Percentiles rank a stretch among this genome's conserved stretches.
phyloP scores from a whole-genome alignment of 2,113 vertebrate species.

The Orientallactaga bullata region DNA sequence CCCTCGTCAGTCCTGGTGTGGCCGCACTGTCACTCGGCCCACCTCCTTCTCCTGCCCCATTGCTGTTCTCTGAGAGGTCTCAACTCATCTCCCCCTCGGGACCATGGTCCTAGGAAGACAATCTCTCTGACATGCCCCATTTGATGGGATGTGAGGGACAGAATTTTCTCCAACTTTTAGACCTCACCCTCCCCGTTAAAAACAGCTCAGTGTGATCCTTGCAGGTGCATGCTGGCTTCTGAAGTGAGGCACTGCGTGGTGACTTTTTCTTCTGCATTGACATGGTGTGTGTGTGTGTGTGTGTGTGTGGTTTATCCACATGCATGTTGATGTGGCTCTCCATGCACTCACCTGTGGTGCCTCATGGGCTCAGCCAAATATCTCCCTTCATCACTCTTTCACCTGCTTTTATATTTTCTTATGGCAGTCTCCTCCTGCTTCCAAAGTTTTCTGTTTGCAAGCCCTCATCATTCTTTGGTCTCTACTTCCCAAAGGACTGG shows the following conservation, averaged over 20 bases:
- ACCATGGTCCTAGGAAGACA: neutral
- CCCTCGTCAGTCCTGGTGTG: accelerated
- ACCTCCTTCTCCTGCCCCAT: neutral
- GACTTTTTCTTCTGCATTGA: neutral
- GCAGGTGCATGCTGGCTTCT: neutral
- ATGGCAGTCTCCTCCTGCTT: too few relatives aligned
- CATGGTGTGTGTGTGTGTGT: neutral
- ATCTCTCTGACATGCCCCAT: too few relatives aligned
- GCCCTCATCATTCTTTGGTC: too few relatives aligned
- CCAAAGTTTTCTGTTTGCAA: too few relatives aligned
- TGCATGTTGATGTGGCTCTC: too few relatives aligned
- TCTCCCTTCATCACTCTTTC: too few relatives aligned
- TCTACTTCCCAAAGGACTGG: too few relatives aligned
- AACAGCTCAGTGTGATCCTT: neutral
- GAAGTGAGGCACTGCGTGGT: too few relatives aligned
- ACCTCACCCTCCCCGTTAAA: neutral
- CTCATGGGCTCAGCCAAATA: too few relatives aligned
- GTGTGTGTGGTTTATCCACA: neutral
- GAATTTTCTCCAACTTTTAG: neutral
- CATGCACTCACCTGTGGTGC: too few relatives aligned
- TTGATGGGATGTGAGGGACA: neutral
- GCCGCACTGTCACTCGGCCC: neutral
- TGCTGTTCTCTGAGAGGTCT: too few relatives aligned
- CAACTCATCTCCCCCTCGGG: neutral
- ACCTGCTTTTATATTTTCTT: too few relatives aligned